A percentile compares a stretch with the other conserved stretches of the same genome.
Conservation (phyloP, 2,888 invertebrate genomes). For the Tipula unca region DNA sequence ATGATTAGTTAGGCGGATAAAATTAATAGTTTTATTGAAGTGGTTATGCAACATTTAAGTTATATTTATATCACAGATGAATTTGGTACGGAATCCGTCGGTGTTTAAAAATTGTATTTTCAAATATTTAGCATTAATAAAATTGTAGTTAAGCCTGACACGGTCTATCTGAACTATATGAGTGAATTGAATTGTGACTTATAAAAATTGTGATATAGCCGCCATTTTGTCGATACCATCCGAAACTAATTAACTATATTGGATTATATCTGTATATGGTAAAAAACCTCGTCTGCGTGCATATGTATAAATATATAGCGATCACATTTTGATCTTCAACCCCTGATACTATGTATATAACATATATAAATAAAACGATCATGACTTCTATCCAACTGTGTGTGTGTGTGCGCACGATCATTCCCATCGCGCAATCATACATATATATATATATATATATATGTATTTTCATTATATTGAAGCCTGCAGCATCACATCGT, state of each 20-base stretch:
- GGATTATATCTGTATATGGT: too few relatives aligned
- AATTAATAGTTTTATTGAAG: background rate
- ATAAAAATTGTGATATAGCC: too few relatives aligned
- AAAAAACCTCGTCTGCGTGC: background rate
- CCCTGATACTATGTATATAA: background rate
- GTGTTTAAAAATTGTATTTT: background rate
- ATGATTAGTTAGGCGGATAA: background rate
- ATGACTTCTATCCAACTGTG: background rate
- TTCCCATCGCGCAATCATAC: background rate
- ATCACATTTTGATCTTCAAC: background rate
- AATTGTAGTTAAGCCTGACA: too few relatives aligned
- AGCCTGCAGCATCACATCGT: background rate
- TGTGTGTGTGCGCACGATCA: background rate
- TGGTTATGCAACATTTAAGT: background rate
- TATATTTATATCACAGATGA: too few relatives aligned
- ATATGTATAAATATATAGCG: background rate
- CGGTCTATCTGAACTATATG: too few relatives aligned
- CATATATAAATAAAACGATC: background rate
- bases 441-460: background rate
- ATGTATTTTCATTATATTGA: too few relatives aligned
- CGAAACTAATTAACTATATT: background rate
- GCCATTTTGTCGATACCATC: background rate
- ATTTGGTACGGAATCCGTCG: background rate
- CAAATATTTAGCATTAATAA: too few relatives aligned
- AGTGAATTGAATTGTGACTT: too few relatives aligned